phyloP scores from a whole-genome alignment of 1,140 invertebrate species.

The Colletes latitarsis region DNA sequence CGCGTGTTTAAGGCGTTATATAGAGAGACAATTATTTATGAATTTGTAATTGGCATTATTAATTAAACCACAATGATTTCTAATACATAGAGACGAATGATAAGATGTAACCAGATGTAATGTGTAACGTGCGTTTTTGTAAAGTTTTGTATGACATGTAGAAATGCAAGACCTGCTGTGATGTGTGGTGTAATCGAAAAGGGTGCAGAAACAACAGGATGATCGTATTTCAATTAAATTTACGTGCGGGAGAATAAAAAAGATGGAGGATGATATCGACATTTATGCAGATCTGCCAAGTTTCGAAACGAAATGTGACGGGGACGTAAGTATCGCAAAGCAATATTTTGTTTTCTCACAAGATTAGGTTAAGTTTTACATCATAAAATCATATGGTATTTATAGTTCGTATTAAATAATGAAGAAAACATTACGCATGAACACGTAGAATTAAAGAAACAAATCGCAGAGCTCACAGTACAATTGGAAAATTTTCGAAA shows the following conservation, averaged over 20 bases:
- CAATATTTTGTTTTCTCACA: background rate
- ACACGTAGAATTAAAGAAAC: conserved; percentile 54
- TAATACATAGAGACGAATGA: background rate
- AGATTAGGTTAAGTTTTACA: conserved; percentile 44
- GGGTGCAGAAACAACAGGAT: no score
- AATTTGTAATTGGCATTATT: background rate
- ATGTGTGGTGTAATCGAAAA: background rate
- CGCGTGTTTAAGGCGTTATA: no score
- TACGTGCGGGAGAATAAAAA: background rate
- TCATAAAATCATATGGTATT: background rate
- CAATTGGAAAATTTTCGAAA: conserved; percentile 59
- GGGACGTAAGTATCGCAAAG: conserved; percentile 52
- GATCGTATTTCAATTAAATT: background rate
- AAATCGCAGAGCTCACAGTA: conserved; percentile 46
- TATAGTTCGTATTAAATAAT: conserved; percentile 1
- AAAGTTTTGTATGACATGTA: no score
- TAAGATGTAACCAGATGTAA: background rate
- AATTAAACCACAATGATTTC: background rate
- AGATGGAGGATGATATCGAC: conserved; percentile 74
- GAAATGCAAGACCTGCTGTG: background rate
- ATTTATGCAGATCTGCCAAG: conserved; percentile 74
- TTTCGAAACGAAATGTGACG: conserved; percentile 38
- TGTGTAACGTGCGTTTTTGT: no score
- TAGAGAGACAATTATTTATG: background rate
- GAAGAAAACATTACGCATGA: conserved; percentile 46